Evolutionary conservation across 2,113 vertebrate species (phyloP).

Genomic region (Cinclus cinclus): DNA sequence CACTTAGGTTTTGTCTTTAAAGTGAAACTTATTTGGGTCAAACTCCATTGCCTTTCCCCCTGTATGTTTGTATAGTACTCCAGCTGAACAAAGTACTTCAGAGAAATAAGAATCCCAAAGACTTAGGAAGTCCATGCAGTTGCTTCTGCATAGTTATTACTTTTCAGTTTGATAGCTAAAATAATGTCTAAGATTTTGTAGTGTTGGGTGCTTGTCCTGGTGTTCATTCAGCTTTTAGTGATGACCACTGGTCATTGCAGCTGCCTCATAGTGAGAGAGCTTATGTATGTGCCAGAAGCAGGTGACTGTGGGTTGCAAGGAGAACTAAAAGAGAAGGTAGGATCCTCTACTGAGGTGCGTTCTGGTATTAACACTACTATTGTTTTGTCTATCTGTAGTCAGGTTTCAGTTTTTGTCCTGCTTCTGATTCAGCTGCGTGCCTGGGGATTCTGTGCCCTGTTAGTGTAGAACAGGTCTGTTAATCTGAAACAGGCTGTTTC

Average conservation of each 20-base stretch:
- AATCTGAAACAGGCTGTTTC: neutral
- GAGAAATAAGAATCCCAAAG: neutral
- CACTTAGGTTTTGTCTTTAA: rapidly evolving
- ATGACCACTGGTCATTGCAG: neutral
- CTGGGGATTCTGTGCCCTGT: neutral
- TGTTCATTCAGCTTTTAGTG: neutral
- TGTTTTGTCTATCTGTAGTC: neutral
- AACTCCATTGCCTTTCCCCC: neutral
- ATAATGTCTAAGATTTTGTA: neutral
- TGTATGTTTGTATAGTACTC: neutral
- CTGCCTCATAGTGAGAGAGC: neutral
- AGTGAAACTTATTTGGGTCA: neutral
- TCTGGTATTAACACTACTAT: neutral
- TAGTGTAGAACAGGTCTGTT: neutral
- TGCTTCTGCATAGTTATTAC: neutral
- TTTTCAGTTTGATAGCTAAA: neutral
- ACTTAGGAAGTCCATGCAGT: neutral
- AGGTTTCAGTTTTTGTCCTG: neutral
- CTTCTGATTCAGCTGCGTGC: neutral
- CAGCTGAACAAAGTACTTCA: neutral
- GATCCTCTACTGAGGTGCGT: neutral
- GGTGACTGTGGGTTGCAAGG: neutral
- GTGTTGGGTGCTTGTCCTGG: neutral
- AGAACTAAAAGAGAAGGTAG: neutral
- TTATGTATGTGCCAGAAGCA: neutral